Base-by-base conservation (phyloP, 2,888 invertebrate genomes). In the Deilephila elpenor region DNA sequence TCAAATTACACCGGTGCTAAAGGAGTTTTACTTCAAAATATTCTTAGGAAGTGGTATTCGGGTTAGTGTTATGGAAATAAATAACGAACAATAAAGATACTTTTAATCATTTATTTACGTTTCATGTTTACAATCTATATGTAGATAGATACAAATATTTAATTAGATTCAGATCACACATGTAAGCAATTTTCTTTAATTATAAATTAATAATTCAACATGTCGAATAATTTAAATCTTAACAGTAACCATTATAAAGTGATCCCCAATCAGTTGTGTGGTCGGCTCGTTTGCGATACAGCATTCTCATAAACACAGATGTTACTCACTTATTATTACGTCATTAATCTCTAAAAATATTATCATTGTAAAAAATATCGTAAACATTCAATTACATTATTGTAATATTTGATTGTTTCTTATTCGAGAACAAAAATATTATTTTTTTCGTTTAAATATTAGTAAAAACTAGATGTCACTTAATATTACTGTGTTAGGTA, bases 101-200 rank as follows among this genome's bases (percentile, higher is more conserved):
- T 91, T 93, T 93, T 88, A 90, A 90, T 91, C 84, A 88, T 94
- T 93, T 94, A 94, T 93, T 93, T 90, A 87, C 87, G 83, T 91
- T 92, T 93, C 88, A 91, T 91, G 90, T 93, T 93, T 91, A 93
- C 92, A 94, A 89, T 94, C 92, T 94, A 94, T 91, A 87, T 89
- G 88, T 91, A 91, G 88, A 93, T 88, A 92, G 89, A 92, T 90
- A 90, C 88, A 91, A 88, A 88, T 85, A 89, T 91, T 88, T 86
- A 88, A 88, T 87, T 89, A 92, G 88, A 90, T 67, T 94, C 94
- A 93, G 94, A 94, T 94, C 94, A 94, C 94, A 94, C 94, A 89
- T 89, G 89, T 93, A 94, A 93, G 93, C 92, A 89, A 67, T 67
- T 51, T 67, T 51, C 85, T 89, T 88, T 85, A 82, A 88, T 83